Evolutionary conservation across 2,113 vertebrate genomes (phyloP), one percentile per base, ranked within the genome.

Genomic region (Ophiodon elongatus): DNA sequence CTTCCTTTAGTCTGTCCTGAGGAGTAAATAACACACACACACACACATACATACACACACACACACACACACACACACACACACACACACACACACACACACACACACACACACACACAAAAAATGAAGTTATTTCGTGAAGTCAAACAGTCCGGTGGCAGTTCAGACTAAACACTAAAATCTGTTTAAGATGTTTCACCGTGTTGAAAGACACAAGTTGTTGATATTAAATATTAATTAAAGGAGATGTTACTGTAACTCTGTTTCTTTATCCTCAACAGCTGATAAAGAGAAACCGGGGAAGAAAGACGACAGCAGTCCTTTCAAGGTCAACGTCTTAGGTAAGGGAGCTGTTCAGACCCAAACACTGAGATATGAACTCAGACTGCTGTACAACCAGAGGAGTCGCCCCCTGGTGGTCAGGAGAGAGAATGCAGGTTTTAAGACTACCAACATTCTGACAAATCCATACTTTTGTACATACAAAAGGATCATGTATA

Each of bases 281-380:
- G 92, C 92, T 35, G 94, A 95, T 64, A 94, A 94, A 78, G 94
- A 95, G 15, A 94, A 93, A 17, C 43, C 64, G 57, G 92, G 90
- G 23, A 95, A 92, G 92, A 95, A 93, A 63, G 94, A 95, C 13
- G 94, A 94, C 77, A 88, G 87, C 76, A 78, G 81, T n/a, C 83
- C 79, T 4, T 95, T 93, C 80, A 95, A 95, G 86, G 85, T 91
- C 0, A 92, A 93, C 29, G 59, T 90, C 35, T 73, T 92, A 6
- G 94, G 94, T 95, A 69, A 91, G 84, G 23, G 68, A 37, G 11
- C 54, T 52, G 11, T 43, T 43, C 11, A 15, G 13, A 39, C 9
- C 8, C 39, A 39, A 39, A 39, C 17, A 50, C 2, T 19, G 17
- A 50, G 19, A 50, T 19, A 50, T 50, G 21, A 50, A 50, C 47